Evolutionary conservation across 2,888 invertebrate species (phyloP), one percentile per base, ranked within the genome.

Genomic region (Diarsia dahlii): DNA sequence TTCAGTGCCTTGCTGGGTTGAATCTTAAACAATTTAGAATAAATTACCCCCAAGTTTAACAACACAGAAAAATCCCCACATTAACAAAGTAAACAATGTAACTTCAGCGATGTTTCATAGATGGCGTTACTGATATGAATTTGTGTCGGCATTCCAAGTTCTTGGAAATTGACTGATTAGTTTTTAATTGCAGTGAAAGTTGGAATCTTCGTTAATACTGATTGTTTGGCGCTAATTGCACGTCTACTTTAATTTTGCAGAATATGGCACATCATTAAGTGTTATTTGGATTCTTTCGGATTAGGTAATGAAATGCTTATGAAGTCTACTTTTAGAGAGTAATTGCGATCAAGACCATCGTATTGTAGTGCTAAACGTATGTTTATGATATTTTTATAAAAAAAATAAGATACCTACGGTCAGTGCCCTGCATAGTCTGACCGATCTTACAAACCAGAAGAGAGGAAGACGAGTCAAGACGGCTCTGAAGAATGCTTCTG

Each of bases 181-280:
- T 77, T 86, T 89, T 87, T 89, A 84, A 88, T 87, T 87, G 78
- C 71, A 81, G 81, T 50, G 79, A 85, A 87, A 84, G 82, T 83
- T 81, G 75, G 80, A 84, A 84, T 84, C 65, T 82, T 82, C 48
- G 71, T 46, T 73, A 71, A 60, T 77, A 76, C 13, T 60, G 34
- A 78, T 76, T 76, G 56, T 76, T 82, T 58, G 52, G 71, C 23
- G 66, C 65, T 79, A 79, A 86, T 84, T 71, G 70, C 39, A 54
- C 10, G 71, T 48, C 71, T 77, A 60, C 23, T 70, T 74, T 68
- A 80, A 73, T 71, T 77, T 66, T 28, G 72, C 46, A 65, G 54
- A 80, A 18, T 70, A 71, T 75, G 28, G 70, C 46, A 80, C 66
- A 71, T 79, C 74, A 63, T 82, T 81, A 76, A 39, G 20, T 77